These are phyloP conservation scores for Notothenia rossii DNA, from an alignment of 2,113 vertebrate genomes.

Conservation along the genomic window DNA sequence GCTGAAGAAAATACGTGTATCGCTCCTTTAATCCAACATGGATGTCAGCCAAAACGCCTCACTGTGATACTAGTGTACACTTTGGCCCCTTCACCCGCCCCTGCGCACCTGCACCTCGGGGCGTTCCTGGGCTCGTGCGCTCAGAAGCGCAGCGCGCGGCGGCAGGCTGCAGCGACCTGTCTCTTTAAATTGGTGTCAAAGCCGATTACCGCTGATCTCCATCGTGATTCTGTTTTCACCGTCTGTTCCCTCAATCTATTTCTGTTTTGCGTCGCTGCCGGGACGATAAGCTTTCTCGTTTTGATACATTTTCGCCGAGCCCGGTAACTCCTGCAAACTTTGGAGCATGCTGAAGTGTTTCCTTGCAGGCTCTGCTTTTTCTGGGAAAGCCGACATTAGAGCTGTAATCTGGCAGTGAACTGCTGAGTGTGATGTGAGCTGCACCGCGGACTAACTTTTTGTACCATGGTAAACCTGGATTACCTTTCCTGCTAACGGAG, in stretches of 20 bases:
- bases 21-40: background rate
- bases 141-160: constrained; percentile 6
- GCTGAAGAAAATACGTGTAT: too few species aligned
- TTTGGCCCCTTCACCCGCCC: constrained; percentile 9
- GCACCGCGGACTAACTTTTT: constrained; percentile 66
- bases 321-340: constrained; percentile 30
- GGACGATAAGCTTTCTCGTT: background rate
- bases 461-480: constrained; percentile 63
- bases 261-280: constrained; percentile 38
- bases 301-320: background rate
- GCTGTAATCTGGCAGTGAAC: background rate
- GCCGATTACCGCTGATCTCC: constrained; percentile 91
- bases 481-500: constrained; percentile 36
- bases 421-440: constrained; percentile 30
- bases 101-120: constrained; percentile 2
- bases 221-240: constrained; percentile 84
- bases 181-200: constrained; percentile 89
- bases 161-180: constrained; percentile 72
- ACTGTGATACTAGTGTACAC: background rate
- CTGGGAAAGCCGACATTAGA: background rate
- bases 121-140: constrained; percentile 27
- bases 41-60: background rate
- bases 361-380: background rate
- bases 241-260: constrained; percentile 82
- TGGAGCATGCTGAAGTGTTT: constrained; percentile 22